A percentile compares a stretch with the other conserved stretches of the same genome.
These are phyloP conservation scores for Mycalesis mineus DNA, from an alignment of 2,888 invertebrate genomes.

Conservation along the genomic window DNA sequence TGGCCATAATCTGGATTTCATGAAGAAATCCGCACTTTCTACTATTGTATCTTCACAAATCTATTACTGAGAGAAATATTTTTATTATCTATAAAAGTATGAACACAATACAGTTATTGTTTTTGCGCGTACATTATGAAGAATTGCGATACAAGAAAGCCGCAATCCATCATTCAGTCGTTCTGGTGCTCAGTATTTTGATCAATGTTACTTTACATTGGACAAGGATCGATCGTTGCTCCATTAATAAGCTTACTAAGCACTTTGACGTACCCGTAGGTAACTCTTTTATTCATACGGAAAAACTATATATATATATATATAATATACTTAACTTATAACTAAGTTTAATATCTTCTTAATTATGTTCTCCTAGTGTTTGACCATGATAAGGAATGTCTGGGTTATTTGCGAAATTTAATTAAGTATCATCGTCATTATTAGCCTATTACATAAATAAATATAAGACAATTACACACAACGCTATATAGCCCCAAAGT, in stretches of 20 bases:
- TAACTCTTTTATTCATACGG: slow-evolving; percentile 20
- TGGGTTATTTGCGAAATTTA: too few species aligned
- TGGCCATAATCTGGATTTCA: background rate
- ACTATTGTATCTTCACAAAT: background rate
- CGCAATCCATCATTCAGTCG: slow-evolving; percentile 45
- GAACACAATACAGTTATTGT: slow-evolving; percentile 16
- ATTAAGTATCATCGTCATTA: too few species aligned
- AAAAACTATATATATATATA: background rate
- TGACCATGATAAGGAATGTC: too few species aligned
- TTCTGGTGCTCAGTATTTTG: slow-evolving; percentile 39
- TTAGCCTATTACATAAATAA: too few species aligned
- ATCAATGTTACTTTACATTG: slow-evolving; percentile 43
- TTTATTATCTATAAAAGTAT: slow-evolving; percentile 4
- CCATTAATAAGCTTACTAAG: slow-evolving; percentile 32
- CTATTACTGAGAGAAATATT: background rate
- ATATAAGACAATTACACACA: too few species aligned
- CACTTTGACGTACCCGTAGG: slow-evolving; percentile 20
- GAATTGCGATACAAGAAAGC: slow-evolving; percentile 32
- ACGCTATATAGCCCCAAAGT: too few species aligned
- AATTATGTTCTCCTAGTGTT: too few species aligned
- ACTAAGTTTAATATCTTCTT: too few species aligned
- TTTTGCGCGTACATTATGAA: slow-evolving; percentile 16
- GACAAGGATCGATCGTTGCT: slow-evolving; percentile 46
- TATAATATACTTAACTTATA: too few species aligned
- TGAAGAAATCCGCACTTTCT: background rate